Conservation (phyloP, 2,797 vertebrate genomes). For the Cryptoprocta ferox region DNA sequence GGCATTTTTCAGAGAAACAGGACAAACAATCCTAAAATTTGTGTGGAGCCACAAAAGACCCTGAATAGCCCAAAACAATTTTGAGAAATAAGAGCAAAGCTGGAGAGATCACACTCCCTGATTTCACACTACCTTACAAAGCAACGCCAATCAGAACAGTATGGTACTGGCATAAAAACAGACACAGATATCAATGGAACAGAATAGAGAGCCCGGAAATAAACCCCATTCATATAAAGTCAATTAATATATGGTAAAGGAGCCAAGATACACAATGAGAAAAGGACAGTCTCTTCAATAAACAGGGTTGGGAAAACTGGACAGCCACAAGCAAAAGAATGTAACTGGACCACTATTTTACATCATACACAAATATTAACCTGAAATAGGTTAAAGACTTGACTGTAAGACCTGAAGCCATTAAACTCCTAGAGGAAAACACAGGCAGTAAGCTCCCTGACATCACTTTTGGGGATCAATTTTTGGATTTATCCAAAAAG, state of each 20-base stretch:
- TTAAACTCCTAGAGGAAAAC: not conserved
- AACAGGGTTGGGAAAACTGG: not conserved
- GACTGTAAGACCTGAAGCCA: not conserved
- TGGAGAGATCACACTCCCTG: not conserved
- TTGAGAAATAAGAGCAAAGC: not conserved
- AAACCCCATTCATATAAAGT: not conserved
- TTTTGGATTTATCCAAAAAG: not conserved
- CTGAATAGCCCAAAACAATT: not conserved
- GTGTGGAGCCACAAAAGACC: not conserved
- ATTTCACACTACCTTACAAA: not conserved
- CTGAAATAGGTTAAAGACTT: not conserved
- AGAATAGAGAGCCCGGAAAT: not conserved
- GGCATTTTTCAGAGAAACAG: not conserved
- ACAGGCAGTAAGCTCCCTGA: not conserved
- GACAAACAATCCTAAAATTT: not conserved
- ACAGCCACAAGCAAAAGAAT: not conserved
- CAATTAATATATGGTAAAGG: not conserved
- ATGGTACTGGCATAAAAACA: not conserved
- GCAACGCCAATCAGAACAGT: not conserved
- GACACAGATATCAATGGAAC: not conserved
- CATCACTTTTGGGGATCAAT: not conserved
- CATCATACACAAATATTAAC: not conserved
- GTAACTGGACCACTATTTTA: not conserved
- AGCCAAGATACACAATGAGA: not conserved
- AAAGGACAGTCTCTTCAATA: not conserved